phyloP scores from a whole-genome alignment of 1,140 invertebrate species.

The Drosophila bocki region DNA sequence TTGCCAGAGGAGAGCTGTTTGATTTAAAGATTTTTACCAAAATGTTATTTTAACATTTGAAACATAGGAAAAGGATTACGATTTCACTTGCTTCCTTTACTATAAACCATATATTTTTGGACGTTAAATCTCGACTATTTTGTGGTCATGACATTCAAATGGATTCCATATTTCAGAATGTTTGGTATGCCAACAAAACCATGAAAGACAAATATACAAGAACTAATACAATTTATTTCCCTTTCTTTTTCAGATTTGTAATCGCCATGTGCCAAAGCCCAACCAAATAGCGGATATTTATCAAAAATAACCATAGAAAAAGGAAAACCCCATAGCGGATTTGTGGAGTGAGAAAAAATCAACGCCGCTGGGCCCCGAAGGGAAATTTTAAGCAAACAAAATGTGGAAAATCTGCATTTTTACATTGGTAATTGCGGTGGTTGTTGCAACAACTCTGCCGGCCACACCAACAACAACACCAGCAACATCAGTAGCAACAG shows the following conservation, averaged over 20 bases:
- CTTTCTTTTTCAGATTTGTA: constrained; percentile 34
- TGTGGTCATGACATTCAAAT: neutral
- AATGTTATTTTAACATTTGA: neutral
- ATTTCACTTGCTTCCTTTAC: neutral
- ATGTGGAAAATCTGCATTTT: constrained; percentile 79
- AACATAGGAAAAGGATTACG: neutral
- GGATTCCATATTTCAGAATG: neutral
- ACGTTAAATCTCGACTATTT: neutral
- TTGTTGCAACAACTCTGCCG: constrained; percentile 30
- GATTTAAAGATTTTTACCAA: neutral
- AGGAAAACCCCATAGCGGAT: neutral
- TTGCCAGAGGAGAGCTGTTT: too few relatives aligned
- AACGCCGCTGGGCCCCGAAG: constrained; percentile 5
- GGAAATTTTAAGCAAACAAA: constrained; percentile 40
- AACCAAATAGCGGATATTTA: constrained; percentile 24
- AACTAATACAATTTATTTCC: constrained; percentile 32
- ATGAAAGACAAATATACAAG: constrained; percentile 3
- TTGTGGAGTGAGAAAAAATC: neutral
- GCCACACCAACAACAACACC: constrained; percentile 9
- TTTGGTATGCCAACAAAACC: constrained; percentile 2
- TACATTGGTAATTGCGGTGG: constrained; percentile 71
- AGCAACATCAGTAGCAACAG: constrained; percentile 11
- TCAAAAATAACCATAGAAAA: constrained; percentile 20
- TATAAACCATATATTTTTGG: neutral
- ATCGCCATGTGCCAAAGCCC: constrained; percentile 41